Evolutionary conservation across 2,888 invertebrate species (phyloP), one percentile per base, ranked within the genome.

Genomic region (Ichneumon xanthorius): DNA sequence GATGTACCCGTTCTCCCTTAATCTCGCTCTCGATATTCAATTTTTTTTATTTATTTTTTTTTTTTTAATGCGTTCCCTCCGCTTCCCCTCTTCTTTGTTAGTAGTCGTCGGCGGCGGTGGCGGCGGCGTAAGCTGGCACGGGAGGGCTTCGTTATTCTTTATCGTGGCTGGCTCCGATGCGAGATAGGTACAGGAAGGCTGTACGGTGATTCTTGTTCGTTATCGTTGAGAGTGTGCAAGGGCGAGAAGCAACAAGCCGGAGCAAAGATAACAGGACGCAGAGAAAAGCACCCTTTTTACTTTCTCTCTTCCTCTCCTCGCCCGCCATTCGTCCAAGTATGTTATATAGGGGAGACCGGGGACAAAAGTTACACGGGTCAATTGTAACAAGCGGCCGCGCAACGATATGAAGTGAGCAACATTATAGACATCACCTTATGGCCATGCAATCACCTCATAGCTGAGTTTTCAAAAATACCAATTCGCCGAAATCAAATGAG

Each of bases 1-100:
- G 76, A 80, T 84, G 80, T 84, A 55, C 84, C 80, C 71, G 71
- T 80, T 84, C 76, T 33, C 53, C 45, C 48, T 84, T 76, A 30
- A 50, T 71, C 84, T 67, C 50, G 61, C 26, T 68, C 9, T 37
- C 30, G 19, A 9, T 45, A n/a, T 58, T 58, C 55, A 40, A 19
- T 73, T 70, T 48, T 72, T 26, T 53, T 19, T 7, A 16, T 26
- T 22, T 77, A 7, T 19, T 37, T 22, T 77, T 1, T 1, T 30
- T 7, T 61, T 61, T 33, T 33, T 16, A 61, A 33, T 61, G 61
- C 30, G 26, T 16, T 33, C 61, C 30, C 61, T 53, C n/a, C 26
- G 40, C 50, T 40, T 30, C 73, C 58, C 73, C 40, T n/a, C 26
- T 58, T 58, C 65, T 50, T 76, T 76, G 65, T 76, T 53, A 37